A percentile compares a stretch with the other conserved stretches of the same genome.
Conservation (phyloP, 2,113 vertebrate species). For the Petrocephalus zakoni region DNA sequence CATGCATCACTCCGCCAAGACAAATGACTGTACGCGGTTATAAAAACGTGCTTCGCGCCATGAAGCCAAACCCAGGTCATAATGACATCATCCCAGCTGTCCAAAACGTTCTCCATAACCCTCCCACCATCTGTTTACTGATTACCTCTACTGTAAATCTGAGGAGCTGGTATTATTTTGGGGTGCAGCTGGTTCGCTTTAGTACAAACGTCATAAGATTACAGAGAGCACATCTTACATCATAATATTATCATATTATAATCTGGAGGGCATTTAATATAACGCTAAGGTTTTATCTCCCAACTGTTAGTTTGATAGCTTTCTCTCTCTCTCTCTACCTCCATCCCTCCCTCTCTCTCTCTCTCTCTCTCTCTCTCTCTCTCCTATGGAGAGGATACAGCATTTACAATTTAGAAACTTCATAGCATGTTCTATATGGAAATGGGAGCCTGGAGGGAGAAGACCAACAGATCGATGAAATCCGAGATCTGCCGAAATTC, state of each 20-base stretch:
- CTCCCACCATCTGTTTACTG: not conserved
- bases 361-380: too few relatives aligned
- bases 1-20: not conserved
- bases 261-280: too few relatives aligned
- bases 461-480: not conserved
- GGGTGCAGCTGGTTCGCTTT: not conserved
- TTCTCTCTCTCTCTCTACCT: too few relatives aligned
- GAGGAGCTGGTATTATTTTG: not conserved
- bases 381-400: not conserved
- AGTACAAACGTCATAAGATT: not conserved
- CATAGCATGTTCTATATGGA: not conserved
- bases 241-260: too few relatives aligned
- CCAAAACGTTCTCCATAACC: not conserved
- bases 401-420: not conserved
- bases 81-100: not conserved
- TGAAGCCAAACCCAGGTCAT: not conserved
- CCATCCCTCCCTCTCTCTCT: too few relatives aligned
- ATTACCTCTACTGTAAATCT: not conserved
- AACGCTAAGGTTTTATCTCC: too few relatives aligned
- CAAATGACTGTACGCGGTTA: not conserved
- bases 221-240: not conserved
- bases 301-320: not conserved
- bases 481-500: not conserved
- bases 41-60: not conserved
- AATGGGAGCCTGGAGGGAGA: not conserved